phyloP scores from a whole-genome alignment of 2,888 invertebrate genomes.

The Pristionchus arcanus region DNA sequence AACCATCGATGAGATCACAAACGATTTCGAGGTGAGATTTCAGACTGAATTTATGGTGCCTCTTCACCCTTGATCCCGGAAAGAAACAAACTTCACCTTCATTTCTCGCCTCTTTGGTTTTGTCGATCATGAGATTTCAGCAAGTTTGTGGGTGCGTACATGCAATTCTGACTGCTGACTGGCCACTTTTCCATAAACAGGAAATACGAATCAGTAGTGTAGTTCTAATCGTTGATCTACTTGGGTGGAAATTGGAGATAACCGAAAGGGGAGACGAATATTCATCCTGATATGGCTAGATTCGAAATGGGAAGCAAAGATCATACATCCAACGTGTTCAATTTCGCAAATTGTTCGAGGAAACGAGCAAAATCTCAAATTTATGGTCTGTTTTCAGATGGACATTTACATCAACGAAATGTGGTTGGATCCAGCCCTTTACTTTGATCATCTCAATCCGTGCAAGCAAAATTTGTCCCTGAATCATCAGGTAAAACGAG shows the following conservation, averaged over 20 bases:
- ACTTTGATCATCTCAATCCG: slow-evolving; percentile 76
- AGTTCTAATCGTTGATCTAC: slow-evolving; percentile 4
- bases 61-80: not conserved
- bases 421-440: slow-evolving; percentile 76
- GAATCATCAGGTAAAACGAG: slow-evolving; percentile 73
- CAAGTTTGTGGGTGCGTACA: not conserved
- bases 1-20: slow-evolving; percentile 77
- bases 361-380: not conserved
- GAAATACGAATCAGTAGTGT: not conserved
- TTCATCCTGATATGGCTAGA: not conserved
- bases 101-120: not conserved
- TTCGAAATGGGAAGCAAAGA: not conserved
- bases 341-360: not conserved
- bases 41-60: too few relatives aligned
- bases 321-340: not conserved
- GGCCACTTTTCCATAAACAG: not conserved
- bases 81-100: not conserved
- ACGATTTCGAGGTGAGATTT: slow-evolving; percentile 77
- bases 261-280: not conserved
- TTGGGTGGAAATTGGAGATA: not conserved
- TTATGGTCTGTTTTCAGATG: slow-evolving; percentile 65
- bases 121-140: too few relatives aligned
- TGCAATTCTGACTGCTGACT: not conserved
- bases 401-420: slow-evolving; percentile 80
- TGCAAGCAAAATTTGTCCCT: slow-evolving; percentile 79